phyloP scores from a whole-genome alignment of 2,888 invertebrate species.

The Automeris io region DNA sequence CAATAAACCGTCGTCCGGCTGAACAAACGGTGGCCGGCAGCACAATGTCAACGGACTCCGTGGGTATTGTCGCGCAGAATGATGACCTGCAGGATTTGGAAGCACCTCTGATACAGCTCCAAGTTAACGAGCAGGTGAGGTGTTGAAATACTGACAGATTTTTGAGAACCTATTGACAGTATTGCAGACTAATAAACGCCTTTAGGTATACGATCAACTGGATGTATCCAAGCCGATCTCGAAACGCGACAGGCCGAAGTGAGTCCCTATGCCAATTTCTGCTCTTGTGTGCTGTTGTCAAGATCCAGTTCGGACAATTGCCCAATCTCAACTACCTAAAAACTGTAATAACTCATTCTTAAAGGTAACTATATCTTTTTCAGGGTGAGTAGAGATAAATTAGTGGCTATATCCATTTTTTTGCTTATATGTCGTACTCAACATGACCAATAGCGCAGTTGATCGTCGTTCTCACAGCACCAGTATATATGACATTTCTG shows the following conservation, averaged over 20 bases:
- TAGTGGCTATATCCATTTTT: too few relatives aligned
- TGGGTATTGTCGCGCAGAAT: conserved; percentile 53
- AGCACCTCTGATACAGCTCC: conserved; percentile 38
- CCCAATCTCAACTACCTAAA: too few relatives aligned
- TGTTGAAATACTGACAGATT: too few relatives aligned
- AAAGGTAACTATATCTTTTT: too few relatives aligned
- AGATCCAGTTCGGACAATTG: not conserved
- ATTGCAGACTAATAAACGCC: not conserved
- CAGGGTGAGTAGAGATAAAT: too few relatives aligned
- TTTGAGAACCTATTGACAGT: not conserved
- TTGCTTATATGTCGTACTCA: too few relatives aligned
- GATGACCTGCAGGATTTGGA: conserved; percentile 29
- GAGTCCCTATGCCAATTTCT: not conserved
- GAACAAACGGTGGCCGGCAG: conserved; percentile 28
- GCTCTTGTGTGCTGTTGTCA: not conserved
- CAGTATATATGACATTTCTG: too few relatives aligned
- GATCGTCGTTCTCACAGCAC: too few relatives aligned
- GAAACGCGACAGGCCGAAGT: too few relatives aligned
- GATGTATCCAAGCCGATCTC: not conserved
- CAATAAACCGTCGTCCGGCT: conserved; percentile 18
- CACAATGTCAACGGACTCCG: conserved; percentile 50
- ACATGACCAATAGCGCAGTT: too few relatives aligned
- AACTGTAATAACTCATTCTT: too few relatives aligned
- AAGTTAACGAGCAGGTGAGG: conserved; percentile 42
- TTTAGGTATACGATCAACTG: not conserved